These are phyloP conservation scores for Drosophila mayri DNA, from an alignment of 1,140 invertebrate species.

Conservation along the genomic window DNA sequence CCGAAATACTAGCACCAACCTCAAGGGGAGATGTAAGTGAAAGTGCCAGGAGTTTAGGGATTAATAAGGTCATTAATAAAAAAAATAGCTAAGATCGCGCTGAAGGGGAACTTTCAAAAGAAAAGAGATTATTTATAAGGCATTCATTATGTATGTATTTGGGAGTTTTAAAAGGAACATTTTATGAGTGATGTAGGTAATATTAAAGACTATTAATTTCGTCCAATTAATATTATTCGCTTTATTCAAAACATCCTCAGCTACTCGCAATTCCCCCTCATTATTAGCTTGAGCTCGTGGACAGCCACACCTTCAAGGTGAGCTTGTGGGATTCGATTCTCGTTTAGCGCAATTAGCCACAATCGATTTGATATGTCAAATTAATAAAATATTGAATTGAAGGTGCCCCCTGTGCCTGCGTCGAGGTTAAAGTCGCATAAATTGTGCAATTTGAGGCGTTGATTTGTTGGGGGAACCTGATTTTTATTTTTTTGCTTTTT, in stretches of 20 bases:
- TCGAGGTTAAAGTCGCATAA: slow-evolving; percentile 67
- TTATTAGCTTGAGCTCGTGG: slow-evolving; percentile 53
- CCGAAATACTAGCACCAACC: slow-evolving; percentile 1
- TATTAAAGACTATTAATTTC: background rate
- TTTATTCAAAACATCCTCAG: slow-evolving; percentile 6
- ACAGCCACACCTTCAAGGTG: slow-evolving; percentile 54
- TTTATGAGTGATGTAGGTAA: background rate
- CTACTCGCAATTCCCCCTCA: slow-evolving; percentile 6
- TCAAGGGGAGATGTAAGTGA: slow-evolving; percentile 13
- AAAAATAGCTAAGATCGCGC: background rate
- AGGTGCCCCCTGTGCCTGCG: slow-evolving; percentile 51
- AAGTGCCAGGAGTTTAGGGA: slow-evolving; percentile 1
- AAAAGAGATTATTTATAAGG: background rate
- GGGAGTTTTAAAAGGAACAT: no score
- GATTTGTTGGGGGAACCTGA: slow-evolving; percentile 59
- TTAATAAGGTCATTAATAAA: slow-evolving; percentile 5
- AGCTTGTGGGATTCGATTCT: slow-evolving; percentile 33
- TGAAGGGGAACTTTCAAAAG: background rate
- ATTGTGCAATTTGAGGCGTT: slow-evolving; percentile 76
- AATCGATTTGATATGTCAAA: slow-evolving; percentile 83
- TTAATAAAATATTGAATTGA: slow-evolving; percentile 78
- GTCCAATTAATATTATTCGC: slow-evolving; percentile 18
- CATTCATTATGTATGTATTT: background rate
- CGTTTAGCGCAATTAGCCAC: slow-evolving; percentile 83
- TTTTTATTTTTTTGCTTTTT: slow-evolving; percentile 5